phyloP scores from a whole-genome alignment of 2,888 invertebrate genomes.

The Portevinia maculata region DNA sequence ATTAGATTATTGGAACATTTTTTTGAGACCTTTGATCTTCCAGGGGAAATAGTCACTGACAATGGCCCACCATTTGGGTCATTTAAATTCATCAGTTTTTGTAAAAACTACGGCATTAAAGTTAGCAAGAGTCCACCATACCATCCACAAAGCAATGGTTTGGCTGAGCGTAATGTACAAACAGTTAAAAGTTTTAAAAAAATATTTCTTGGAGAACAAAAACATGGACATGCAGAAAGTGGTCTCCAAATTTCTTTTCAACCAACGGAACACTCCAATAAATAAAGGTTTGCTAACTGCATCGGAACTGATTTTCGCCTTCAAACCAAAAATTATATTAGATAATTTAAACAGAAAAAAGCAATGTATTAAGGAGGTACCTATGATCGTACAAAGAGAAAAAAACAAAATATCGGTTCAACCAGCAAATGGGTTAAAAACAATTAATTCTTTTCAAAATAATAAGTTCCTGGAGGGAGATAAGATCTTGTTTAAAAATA shows the following conservation, averaged over 20 bases:
- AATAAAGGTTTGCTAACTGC: neutral
- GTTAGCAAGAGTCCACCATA: slow-evolving; percentile 28
- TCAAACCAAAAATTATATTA: slow-evolving; percentile 4
- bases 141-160: slow-evolving; percentile 56
- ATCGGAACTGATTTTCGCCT: slow-evolving; percentile 18
- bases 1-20: no score
- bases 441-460: slow-evolving; percentile 26
- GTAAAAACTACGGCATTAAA: no score
- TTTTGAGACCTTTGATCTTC: no score
- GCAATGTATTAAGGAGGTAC: neutral
- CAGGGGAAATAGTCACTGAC: no score
- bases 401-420: slow-evolving; percentile 5
- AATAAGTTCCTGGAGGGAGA: slow-evolving; percentile 24
- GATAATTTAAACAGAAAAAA: slow-evolving; percentile 6
- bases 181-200: neutral
- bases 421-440: neutral
- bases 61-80: no score
- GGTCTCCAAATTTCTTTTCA: slow-evolving; percentile 13
- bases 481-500: slow-evolving; percentile 13
- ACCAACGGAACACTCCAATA: slow-evolving; percentile 9
- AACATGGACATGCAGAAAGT: neutral
- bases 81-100: no score
- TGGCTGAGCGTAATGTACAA: neutral
- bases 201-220: slow-evolving; percentile 3
- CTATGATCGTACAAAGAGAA: neutral